phyloP scores from a whole-genome alignment of 2,113 vertebrate genomes.

The Halichoeres trimaculatus region DNA sequence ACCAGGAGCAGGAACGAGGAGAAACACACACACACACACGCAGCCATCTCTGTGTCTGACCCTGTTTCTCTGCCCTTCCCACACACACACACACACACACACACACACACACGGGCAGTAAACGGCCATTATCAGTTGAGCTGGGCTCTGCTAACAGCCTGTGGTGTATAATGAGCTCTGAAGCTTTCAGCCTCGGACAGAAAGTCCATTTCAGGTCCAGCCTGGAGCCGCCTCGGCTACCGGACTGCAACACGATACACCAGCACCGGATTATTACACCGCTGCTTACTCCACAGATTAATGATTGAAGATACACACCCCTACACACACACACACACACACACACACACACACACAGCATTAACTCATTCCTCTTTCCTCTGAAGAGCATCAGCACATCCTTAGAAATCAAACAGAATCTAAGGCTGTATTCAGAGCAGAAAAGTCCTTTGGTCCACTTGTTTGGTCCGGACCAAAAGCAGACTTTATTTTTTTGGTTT shows the following conservation, averaged over 20 bases:
- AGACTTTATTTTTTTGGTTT: too few species aligned
- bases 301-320: constrained; percentile 23
- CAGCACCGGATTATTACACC: constrained; percentile 39
- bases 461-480: too few species aligned
- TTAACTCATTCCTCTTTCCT: background rate
- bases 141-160: constrained; percentile 43
- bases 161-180: constrained; percentile 64
- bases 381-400: constrained; percentile 1
- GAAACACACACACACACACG: too few species aligned
- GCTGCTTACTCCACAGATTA: constrained; percentile 38
- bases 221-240: constrained; percentile 54
- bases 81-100: constrained; percentile 4
- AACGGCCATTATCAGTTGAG: constrained; percentile 32
- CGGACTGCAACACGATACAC: constrained; percentile 61
- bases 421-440: too few species aligned
- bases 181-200: constrained; percentile 55
- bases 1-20: too few species aligned
- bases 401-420: background rate
- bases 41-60: background rate
- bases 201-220: constrained; percentile 65
- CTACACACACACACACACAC: too few species aligned
- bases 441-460: too few species aligned
- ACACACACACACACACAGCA: too few species aligned
- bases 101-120: constrained; percentile 2
- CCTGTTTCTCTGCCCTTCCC: background rate